Conservation (phyloP, 1,140 invertebrate species). For the Mactra quadrangularis region DNA sequence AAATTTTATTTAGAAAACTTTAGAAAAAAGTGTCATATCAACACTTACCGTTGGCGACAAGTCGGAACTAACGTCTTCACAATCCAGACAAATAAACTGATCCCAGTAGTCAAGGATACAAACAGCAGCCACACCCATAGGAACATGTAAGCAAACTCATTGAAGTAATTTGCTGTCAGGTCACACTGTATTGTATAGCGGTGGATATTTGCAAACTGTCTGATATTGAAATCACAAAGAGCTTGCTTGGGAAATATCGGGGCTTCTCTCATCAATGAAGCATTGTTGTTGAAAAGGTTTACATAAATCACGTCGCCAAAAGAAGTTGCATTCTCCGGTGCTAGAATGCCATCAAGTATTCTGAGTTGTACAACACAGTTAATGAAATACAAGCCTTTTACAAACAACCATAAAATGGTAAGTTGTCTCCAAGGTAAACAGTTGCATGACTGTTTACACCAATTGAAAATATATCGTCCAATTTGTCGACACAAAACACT, state of each 20-base stretch:
- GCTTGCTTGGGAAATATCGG: not conserved
- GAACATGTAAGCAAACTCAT: slow-evolving; percentile 27
- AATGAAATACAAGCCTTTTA: slow-evolving; percentile 17
- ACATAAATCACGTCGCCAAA: slow-evolving; percentile 11
- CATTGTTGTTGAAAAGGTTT: slow-evolving; percentile 11
- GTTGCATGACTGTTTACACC: slow-evolving; percentile 4
- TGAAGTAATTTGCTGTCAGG: slow-evolving; percentile 4
- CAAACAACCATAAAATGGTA: slow-evolving; percentile 29
- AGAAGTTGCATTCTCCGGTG: not conserved
- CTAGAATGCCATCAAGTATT: slow-evolving; percentile 1
- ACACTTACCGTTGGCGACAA: slow-evolving; percentile 22
- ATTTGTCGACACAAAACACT: not conserved
- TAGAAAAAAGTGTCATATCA: too few relatives aligned
- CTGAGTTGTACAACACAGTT: slow-evolving; percentile 17
- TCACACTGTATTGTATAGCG: slow-evolving; percentile 2
- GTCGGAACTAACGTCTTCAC: slow-evolving; percentile 19
- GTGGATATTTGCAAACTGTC: not conserved
- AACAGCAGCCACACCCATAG: slow-evolving; percentile 48
- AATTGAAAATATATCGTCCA: slow-evolving; percentile 7
- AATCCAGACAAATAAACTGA: slow-evolving; percentile 9
- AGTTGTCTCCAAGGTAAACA: slow-evolving; percentile 28
- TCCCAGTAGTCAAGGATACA: slow-evolving; percentile 12
- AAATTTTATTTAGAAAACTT: too few relatives aligned
- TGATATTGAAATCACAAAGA: not conserved
- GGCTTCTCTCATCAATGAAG: not conserved